Evolutionary conservation across 2,797 vertebrate genomes (phyloP).

Genomic region (Hephaestus fuliginosus): DNA sequence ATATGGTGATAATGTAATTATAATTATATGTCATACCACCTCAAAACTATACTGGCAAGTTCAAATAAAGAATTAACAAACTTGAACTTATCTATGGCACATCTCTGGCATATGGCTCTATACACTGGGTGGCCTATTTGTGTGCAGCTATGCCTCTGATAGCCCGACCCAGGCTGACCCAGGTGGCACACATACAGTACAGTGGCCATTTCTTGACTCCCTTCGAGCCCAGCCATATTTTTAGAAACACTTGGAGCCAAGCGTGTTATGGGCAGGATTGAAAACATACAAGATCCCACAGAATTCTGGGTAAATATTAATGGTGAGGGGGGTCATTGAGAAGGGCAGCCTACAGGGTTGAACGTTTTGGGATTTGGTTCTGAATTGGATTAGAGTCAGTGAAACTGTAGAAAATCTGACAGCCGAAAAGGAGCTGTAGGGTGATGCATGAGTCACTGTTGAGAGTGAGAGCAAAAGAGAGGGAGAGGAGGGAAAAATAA

Average conservation of each 20-base stretch:
- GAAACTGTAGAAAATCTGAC: slow-evolving; percentile 74
- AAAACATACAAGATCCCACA: slow-evolving; percentile 48
- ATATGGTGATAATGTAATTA: background rate
- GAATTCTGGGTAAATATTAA: slow-evolving; percentile 69
- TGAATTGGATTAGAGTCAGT: slow-evolving; percentile 77
- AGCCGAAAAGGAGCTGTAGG: slow-evolving; percentile 70
- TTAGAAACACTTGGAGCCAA: slow-evolving; percentile 53
- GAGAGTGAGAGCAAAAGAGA: slow-evolving; percentile 41
- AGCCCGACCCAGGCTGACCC: slow-evolving; percentile 45
- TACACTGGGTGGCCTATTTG: slow-evolving; percentile 15
- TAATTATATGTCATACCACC: background rate
- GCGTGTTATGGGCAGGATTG: slow-evolving; percentile 46
- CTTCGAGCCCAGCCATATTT: slow-evolving; percentile 53
- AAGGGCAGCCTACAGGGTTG: slow-evolving; percentile 70
- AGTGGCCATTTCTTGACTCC: slow-evolving; percentile 29
- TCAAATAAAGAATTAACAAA: slow-evolving; percentile 5
- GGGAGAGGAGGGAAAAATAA: slow-evolving; percentile 45
- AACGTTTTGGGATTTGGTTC: slow-evolving; percentile 76
- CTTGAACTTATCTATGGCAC: background rate
- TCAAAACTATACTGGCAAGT: background rate
- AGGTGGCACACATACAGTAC: slow-evolving; percentile 20
- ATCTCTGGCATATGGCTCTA: background rate
- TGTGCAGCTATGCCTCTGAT: slow-evolving; percentile 7
- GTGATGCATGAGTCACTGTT: slow-evolving; percentile 69
- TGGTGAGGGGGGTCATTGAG: slow-evolving; percentile 60